Percentiles rank a stretch among this genome's conserved stretches.
Conservation (phyloP, 2,113 vertebrate genomes). For the Rostratula benghalensis region DNA sequence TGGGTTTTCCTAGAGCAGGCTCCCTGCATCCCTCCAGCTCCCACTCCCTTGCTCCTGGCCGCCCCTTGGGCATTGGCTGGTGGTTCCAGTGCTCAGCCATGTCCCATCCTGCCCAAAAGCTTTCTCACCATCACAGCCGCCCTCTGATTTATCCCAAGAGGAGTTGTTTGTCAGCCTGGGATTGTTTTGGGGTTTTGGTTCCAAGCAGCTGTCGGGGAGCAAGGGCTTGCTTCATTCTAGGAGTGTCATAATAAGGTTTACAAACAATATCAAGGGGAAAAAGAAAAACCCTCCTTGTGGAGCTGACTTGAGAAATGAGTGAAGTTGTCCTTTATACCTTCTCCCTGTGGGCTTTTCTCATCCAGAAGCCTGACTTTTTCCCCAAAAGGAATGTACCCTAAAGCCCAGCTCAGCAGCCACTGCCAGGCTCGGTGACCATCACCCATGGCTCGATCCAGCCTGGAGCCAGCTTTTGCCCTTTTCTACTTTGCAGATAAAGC, state of each 20-base stretch:
- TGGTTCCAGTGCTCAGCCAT: not conserved
- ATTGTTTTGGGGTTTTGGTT: not conserved
- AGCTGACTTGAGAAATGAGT: not conserved
- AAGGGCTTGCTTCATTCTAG: not conserved
- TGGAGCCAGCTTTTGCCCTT: not conserved
- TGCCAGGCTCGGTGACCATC: fast-evolving
- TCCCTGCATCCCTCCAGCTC: not conserved
- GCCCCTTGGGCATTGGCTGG: not conserved
- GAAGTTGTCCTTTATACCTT: not conserved
- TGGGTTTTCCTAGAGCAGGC: not conserved
- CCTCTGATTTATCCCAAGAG: not conserved
- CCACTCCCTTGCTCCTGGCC: not conserved
- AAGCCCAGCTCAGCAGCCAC: not conserved
- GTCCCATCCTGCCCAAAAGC: not conserved
- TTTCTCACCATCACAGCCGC: not conserved
- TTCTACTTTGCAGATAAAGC: not conserved
- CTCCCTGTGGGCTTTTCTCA: not conserved
- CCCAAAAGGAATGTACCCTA: not conserved
- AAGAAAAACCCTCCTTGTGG: not conserved
- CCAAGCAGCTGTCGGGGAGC: not conserved
- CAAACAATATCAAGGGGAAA: not conserved
- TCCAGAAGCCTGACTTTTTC: not conserved
- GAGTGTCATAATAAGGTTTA: not conserved
- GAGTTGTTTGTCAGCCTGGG: not conserved
- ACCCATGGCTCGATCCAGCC: not conserved